Base-by-base conservation (phyloP, 2,113 vertebrate species). In the Erinaceus europaeus region DNA sequence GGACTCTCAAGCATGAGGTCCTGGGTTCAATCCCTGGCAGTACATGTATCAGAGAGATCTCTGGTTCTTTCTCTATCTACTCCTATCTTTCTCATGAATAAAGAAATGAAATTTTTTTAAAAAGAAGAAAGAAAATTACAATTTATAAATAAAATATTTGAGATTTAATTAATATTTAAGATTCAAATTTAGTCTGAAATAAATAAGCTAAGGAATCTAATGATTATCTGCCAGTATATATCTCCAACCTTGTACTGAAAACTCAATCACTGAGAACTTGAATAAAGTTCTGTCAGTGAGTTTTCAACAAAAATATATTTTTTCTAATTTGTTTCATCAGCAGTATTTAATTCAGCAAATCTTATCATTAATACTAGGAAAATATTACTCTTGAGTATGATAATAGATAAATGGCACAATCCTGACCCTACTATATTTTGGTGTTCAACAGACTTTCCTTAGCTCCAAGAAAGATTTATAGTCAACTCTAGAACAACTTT, bases 401-500 rank as follows among this genome's bases (percentile, higher is more conserved):
- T 62, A 55, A 46, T 4, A 50, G 59, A 50, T 9, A 74, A 48
- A 38, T 34, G 25, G n/a, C 42, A 29, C 32, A 48, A 2, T 32
- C 20, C 46, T 75, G 42, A 55, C 36, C 52, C 25, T 76, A 20
- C 18, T 46, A 46, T 12, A 48, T 23, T 12, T 10, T 57, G 34
- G 7, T 1, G 0, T 38, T 64, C n/a, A 32, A 17, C 1, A 1
- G 67, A 32, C 21, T 86, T 50, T 84, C 38, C 42, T 69, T 25
- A 11, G 59, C n/a, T 88, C 84, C 65, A 67, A 92, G 88, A 95
- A 94, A 94, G 64, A 53, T n/a, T n/a, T n/a, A n/a, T 55, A n/a
- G 64, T 74, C 42, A 77, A 68, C 61, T 83, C 36, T 57, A n/a
- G 72, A 80, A 55, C 59, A 91, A 69, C 64, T 90, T 88, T 75